Evolutionary conservation across 2,888 invertebrate species (phyloP).

Genomic region (Cephus pulcher): DNA sequence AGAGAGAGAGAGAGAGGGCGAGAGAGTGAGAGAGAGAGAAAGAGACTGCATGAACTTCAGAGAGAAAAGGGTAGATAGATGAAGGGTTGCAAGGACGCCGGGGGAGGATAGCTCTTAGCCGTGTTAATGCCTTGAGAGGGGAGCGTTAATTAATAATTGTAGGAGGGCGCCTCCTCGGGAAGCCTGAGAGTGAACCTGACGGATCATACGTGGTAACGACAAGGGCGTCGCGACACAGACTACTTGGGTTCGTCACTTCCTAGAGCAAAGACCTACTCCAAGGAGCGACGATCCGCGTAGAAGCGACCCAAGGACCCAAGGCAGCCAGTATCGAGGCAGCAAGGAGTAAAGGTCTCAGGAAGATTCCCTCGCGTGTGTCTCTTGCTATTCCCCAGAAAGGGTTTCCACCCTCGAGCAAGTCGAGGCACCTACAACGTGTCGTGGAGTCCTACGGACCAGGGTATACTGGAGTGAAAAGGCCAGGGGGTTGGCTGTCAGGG

Average conservation of each 20-base stretch:
- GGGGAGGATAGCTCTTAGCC: conserved; percentile 56
- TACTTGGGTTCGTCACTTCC: background rate
- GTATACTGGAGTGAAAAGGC: conserved; percentile 36
- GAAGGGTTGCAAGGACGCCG: conserved; percentile 10
- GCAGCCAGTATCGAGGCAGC: background rate
- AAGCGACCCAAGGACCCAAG: background rate
- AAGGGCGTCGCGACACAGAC: background rate
- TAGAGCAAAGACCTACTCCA: background rate
- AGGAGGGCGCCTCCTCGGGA: conserved; percentile 48
- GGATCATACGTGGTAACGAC: conserved; percentile 5
- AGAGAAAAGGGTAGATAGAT: conserved; percentile 21
- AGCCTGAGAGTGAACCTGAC: background rate
- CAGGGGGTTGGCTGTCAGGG: conserved; percentile 62
- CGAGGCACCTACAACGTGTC: conserved; percentile 45
- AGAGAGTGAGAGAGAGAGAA: conserved; percentile 47
- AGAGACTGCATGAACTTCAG: conserved; percentile 15
- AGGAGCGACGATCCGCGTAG: background rate
- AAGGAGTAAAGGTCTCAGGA: background rate
- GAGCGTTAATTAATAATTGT: conserved; percentile 67
- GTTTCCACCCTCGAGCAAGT: conserved; percentile 37
- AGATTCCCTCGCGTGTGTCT: background rate
- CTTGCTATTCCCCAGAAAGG: conserved; percentile 23
- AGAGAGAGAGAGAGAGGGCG: conserved; percentile 44
- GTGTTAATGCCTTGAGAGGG: conserved; percentile 64
- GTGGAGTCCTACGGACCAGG: conserved; percentile 39